Evolutionary conservation across 2,888 invertebrate genomes (phyloP), one percentile per base, ranked within the genome.

Genomic region (Lepidonotus clava): DNA sequence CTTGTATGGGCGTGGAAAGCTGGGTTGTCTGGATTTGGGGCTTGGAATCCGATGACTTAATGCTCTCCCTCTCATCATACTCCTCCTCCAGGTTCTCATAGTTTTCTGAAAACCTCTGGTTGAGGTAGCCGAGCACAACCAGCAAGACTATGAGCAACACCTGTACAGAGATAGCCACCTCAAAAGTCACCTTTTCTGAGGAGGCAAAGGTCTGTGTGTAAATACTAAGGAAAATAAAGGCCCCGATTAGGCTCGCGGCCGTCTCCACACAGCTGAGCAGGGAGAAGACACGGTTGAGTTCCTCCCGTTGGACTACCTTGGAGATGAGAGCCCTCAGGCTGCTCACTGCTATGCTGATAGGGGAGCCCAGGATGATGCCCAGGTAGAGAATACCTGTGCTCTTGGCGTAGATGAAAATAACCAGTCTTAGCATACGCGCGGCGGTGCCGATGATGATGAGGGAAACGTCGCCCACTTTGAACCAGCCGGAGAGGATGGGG

Each of bases 241-340:
- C 93, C 0, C 94, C 95, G 14, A 94, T 88, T n/a, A 95, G 51
- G 21, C 32, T 46, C 5, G 67, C 46, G 1, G 94, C 84, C 86
- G 93, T 94, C 90, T 95, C 95, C 87, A 94, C 89, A 66, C 92
- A 91, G 2, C 94, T 94, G 18, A 95, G 90, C 88, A 93, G 92
- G 5, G 94, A 93, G 91, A 95, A 93, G 88, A 94, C 90, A 89
- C 93, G 94, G 2, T 94, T 94, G 94, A 91, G 61, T 28, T 85
- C 85, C 24, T 46, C 46, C n/a, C 46, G n/a, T 18, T 46, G 71
- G 41, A 85, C 85, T n/a, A 85, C 41, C 56, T 85, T 85, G 76
- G 66, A 66, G 76, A 85, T 46, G 32, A 85, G 76, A 1, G 85
- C 67, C 71, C 66, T 14, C 28, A 85, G 85, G 32, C 66, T 76